Conservation (phyloP, 2,113 vertebrate species). For the Neodon shergylaensis region DNA sequence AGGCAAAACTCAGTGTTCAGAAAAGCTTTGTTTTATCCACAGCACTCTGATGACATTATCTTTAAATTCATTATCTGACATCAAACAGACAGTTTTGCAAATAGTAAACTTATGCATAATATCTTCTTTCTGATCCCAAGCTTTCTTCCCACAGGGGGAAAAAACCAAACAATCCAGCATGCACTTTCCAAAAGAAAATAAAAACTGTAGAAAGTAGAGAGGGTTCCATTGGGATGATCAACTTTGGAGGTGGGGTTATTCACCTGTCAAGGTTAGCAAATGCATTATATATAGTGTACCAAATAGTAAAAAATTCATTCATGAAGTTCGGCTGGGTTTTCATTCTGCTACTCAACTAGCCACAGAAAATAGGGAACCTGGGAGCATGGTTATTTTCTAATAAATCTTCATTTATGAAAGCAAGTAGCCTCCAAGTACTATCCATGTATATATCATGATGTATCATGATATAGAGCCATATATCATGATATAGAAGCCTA, state of each 20-base stretch:
- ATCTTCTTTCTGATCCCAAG: background rate
- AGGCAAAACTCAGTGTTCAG: background rate
- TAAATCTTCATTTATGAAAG: constrained; percentile 23
- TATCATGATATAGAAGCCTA: background rate
- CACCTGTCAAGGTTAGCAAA: background rate
- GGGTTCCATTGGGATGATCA: background rate
- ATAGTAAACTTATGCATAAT: background rate
- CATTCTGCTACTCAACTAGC: background rate
- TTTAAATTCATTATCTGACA: background rate
- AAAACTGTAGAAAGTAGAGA: background rate
- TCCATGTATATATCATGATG: too few relatives aligned
- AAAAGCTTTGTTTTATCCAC: background rate
- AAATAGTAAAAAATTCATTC: background rate
- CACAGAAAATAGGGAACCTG: background rate
- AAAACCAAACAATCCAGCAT: background rate
- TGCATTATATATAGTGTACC: background rate
- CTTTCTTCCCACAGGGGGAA: background rate
- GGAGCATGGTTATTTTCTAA: background rate
- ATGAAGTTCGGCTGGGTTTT: background rate
- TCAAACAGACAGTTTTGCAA: background rate
- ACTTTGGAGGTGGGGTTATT: background rate
- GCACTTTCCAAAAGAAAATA: background rate
- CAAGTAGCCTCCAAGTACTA: background rate
- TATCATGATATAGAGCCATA: too few relatives aligned
- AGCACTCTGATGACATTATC: background rate